A percentile compares a stretch with the other conserved stretches of the same genome.
Conservation (phyloP, 2,113 vertebrate species). For the Hoplias malabaricus region DNA sequence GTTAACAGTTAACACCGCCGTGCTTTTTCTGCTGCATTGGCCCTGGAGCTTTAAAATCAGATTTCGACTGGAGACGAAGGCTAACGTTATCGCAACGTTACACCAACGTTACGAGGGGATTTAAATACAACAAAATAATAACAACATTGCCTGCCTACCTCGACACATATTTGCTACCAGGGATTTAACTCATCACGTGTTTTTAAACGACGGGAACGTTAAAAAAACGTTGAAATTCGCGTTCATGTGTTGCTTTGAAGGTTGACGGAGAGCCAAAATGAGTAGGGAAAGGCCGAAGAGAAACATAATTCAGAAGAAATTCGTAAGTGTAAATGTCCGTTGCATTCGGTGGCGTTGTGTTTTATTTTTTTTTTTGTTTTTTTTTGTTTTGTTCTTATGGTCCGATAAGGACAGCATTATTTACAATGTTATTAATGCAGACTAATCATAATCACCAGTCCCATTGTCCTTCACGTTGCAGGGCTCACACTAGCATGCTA, state of each 20-base stretch:
- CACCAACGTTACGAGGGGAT: no score
- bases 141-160: constrained; percentile 56
- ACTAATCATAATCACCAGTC: neutral
- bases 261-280: constrained; percentile 95
- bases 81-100: constrained; percentile 45
- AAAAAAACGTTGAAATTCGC: constrained; percentile 71
- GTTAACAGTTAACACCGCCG: constrained; percentile 4
- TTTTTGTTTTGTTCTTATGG: constrained; percentile 2
- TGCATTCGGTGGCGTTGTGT: constrained; percentile 3
- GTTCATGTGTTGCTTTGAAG: constrained; percentile 96
- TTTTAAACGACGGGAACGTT: constrained; percentile 64
- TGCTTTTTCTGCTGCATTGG: constrained; percentile 14
- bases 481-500: neutral
- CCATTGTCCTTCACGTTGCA: neutral
- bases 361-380: constrained; percentile 21
- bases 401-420: neutral
- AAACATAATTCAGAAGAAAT: constrained; percentile 99
- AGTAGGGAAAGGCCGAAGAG: constrained; percentile 99
- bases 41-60: constrained; percentile 36
- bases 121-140: neutral
- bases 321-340: constrained; percentile 96
- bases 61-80: constrained; percentile 29
- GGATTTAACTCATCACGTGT: constrained; percentile 78
- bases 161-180: constrained; percentile 61
- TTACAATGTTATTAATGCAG: neutral